These are phyloP conservation scores for Phalanger gymnotis DNA, from an alignment of 2,797 vertebrate genomes.

Conservation along the genomic window DNA sequence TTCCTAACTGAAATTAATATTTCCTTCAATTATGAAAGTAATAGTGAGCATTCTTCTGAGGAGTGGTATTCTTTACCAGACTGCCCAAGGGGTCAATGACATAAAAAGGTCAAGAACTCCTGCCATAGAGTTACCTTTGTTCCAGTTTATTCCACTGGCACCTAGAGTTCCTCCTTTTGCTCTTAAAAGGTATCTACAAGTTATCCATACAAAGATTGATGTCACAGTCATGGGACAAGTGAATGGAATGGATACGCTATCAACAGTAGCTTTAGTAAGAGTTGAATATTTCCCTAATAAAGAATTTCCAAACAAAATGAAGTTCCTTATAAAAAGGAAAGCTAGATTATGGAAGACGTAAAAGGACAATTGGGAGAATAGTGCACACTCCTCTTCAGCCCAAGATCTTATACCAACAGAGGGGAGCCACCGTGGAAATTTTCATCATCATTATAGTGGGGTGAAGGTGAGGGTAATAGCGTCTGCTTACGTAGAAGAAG, in stretches of 20 bases:
- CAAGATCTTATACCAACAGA: neutral
- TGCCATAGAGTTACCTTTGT: neutral
- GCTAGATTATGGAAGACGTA: neutral
- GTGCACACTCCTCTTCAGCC: neutral
- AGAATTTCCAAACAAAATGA: neutral
- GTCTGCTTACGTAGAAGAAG: neutral
- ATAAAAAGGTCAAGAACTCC: neutral
- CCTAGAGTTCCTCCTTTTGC: neutral
- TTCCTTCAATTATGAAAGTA: neutral
- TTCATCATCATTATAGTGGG: neutral
- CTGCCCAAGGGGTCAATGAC: neutral
- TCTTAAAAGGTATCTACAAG: neutral
- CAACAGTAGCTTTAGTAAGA: neutral
- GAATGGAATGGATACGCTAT: neutral
- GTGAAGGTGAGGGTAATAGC: neutral
- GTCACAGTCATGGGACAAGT: neutral
- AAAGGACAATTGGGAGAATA: neutral
- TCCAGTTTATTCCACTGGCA: neutral
- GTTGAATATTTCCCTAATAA: neutral
- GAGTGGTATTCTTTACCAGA: neutral
- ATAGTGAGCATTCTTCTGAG: neutral
- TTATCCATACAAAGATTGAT: neutral
- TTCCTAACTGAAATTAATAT: neutral
- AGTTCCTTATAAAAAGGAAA: neutral
- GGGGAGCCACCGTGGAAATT: neutral